Evolutionary conservation across 2,888 invertebrate genomes (phyloP).

Genomic region (Eucriotettix oculatus): DNA sequence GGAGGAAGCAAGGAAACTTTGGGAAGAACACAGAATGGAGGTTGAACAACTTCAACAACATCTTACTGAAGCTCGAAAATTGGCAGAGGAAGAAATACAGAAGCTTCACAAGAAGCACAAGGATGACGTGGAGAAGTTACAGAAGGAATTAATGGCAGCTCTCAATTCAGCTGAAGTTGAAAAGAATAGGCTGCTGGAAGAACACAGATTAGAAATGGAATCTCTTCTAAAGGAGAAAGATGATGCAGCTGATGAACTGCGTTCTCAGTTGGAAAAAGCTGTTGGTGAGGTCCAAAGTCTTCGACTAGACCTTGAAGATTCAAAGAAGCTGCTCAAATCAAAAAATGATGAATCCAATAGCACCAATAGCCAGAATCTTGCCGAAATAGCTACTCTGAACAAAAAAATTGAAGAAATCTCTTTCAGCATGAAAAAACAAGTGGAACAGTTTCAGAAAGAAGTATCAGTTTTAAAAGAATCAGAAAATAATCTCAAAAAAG

Average conservation of each 20-base stretch:
- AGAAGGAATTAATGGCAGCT: constrained; percentile 34
- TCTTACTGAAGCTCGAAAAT: no score
- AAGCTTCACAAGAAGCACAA: neutral
- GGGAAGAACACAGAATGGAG: no score
- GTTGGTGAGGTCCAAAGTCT: constrained; percentile 17
- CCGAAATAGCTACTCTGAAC: constrained; percentile 18
- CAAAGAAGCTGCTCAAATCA: constrained; percentile 9
- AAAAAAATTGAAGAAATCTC: constrained; percentile 22
- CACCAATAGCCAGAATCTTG: constrained; percentile 16
- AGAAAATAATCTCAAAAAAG: constrained; percentile 12
- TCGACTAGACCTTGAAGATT: constrained; percentile 19
- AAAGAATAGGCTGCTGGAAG: constrained; percentile 24
- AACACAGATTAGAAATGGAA: constrained; percentile 30
- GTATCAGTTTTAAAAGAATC: constrained; percentile 20
- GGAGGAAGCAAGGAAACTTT: no score
- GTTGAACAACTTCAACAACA: no score
- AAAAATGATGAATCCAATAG: constrained; percentile 6
- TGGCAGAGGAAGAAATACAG: neutral
- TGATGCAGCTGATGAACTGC: constrained; percentile 8
- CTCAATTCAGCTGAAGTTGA: constrained; percentile 33
- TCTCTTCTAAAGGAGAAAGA: constrained; percentile 6
- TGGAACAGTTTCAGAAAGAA: constrained; percentile 8
- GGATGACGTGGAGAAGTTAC: constrained; percentile 30
- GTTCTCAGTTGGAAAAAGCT: constrained; percentile 28
- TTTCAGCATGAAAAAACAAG: constrained; percentile 2